phyloP scores from a whole-genome alignment of 2,888 invertebrate genomes.

The Mesorhabditis belari region DNA sequence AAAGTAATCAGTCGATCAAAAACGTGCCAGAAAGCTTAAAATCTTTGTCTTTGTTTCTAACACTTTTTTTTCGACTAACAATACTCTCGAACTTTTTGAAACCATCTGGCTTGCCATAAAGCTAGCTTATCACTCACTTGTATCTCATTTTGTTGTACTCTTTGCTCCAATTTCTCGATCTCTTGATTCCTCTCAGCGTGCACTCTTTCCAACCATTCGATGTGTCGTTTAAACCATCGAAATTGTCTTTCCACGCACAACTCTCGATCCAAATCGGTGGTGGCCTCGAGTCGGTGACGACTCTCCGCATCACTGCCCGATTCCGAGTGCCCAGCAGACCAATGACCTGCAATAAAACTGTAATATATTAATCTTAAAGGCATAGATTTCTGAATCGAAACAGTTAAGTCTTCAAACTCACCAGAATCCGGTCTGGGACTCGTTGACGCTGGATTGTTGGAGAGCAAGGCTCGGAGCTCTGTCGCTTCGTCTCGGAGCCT shows the following conservation, averaged over 20 bases:
- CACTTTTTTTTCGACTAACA: no score
- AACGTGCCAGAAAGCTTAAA: no score
- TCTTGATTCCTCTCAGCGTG: slow-evolving; percentile 24
- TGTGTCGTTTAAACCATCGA: slow-evolving; percentile 4
- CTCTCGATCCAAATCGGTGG: slow-evolving; percentile 29
- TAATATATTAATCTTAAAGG: not conserved
- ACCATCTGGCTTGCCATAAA: no score
- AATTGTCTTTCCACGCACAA: slow-evolving; percentile 34
- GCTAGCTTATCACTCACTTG: no score
- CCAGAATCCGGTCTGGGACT: slow-evolving; percentile 39
- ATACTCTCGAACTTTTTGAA: no score
- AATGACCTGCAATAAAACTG: slow-evolving; percentile 11
- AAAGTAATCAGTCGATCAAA: no score
- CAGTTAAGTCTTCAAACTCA: no score
- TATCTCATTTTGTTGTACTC: no score
- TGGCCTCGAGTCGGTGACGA: slow-evolving; percentile 12
- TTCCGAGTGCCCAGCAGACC: slow-evolving; percentile 33
- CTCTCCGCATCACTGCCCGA: not conserved
- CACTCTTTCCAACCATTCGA: slow-evolving; percentile 19
- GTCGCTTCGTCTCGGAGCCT: not conserved
- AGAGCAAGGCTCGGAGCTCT: not conserved
- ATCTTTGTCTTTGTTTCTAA: no score
- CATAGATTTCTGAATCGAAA: slow-evolving; percentile 1
- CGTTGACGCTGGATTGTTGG: not conserved
- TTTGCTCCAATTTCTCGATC: slow-evolving; percentile 27